Evolutionary conservation across 2,888 invertebrate genomes (phyloP), one percentile per base, ranked within the genome.

Genomic region (Anarsia innoxiella): DNA sequence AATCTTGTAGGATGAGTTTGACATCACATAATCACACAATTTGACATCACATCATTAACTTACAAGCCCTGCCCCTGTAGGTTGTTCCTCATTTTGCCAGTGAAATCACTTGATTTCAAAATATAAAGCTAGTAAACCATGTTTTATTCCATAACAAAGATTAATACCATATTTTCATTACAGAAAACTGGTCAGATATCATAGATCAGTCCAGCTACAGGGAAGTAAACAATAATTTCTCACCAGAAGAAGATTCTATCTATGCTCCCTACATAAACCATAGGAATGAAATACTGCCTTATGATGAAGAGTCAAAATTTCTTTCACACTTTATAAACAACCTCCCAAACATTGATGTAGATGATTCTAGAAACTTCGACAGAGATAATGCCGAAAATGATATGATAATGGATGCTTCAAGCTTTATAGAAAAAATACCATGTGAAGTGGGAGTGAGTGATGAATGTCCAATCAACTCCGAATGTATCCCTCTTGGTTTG

Each of bases 381-480:
- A 59, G 71, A 49, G 78, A 80, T 29, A 73, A 58, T 35, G 59
- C 51, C 40, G 83, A 83, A 23, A 70, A 71, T 53, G 72, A 87
- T 31, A 82, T 85, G 72, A 73, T 82, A 39, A 63, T 86, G 56
- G 86, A 88, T 16, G 86, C 85, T 5, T 66, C 75, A 1, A 85
- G 71, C 40, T 86, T 79, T 51, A 60, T 83, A 28, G 75, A 86
- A 31, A 86, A 86, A 46, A 73, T 86, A 8, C 69, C 86, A 2
- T 93, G 93, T 70, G 87, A 89, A 63, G 76, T 89, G 12, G 90
- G 88, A 8, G 59, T 71, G n/a, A 60, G 67, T 1, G 84, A 67
- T 32, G 78, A 87, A 33, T 94, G 94, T 56, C 87, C 87, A 1
- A 75, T 79, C 13, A 91, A 93, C 63, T 91, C 94, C 62, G 87